phyloP scores from a whole-genome alignment of 2,888 invertebrate genomes.

The Thymelicus lineola region DNA sequence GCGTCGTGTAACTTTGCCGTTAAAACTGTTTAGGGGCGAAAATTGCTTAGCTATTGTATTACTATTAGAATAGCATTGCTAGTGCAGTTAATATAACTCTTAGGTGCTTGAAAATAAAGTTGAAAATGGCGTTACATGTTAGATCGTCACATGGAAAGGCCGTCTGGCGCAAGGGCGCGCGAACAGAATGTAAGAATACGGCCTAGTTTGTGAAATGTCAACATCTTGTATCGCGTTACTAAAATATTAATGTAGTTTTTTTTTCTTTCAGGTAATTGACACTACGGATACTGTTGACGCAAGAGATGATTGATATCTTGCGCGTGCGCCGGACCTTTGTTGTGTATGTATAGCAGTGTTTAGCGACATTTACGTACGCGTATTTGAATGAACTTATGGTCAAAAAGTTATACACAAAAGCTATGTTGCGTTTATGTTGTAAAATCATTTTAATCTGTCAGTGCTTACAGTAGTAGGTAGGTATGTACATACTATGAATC shows the following conservation, averaged over 20 bases:
- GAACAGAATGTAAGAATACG: slow-evolving; percentile 59
- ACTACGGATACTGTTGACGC: slow-evolving; percentile 20
- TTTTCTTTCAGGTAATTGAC: slow-evolving; percentile 68
- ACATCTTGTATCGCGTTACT: slow-evolving; percentile 52
- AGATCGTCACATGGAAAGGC: slow-evolving; percentile 60
- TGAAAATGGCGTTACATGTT: slow-evolving; percentile 4
- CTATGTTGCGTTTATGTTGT: too few relatives aligned
- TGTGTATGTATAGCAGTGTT: neutral
- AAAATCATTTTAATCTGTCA: too few relatives aligned
- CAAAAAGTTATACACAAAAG: too few relatives aligned
- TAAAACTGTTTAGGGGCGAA: neutral
- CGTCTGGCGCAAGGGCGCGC: slow-evolving; percentile 68
- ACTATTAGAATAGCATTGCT: neutral
- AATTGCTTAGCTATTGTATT: slow-evolving; percentile 5
- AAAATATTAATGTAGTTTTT: slow-evolving; percentile 58
- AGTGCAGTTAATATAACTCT: neutral
- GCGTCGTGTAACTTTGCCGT: neutral
- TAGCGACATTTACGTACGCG: neutral
- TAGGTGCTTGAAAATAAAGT: neutral
- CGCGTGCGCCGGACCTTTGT: slow-evolving; percentile 3
- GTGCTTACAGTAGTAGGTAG: too few relatives aligned
- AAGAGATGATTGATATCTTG: slow-evolving; percentile 16
- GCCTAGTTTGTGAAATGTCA: slow-evolving; percentile 69
- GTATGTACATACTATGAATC: too few relatives aligned
- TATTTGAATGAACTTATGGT: too few relatives aligned